Evolutionary conservation across 2,797 vertebrate genomes (phyloP), one percentile per base, ranked within the genome.

Genomic region (Melanotaenia maccullochi): DNA sequence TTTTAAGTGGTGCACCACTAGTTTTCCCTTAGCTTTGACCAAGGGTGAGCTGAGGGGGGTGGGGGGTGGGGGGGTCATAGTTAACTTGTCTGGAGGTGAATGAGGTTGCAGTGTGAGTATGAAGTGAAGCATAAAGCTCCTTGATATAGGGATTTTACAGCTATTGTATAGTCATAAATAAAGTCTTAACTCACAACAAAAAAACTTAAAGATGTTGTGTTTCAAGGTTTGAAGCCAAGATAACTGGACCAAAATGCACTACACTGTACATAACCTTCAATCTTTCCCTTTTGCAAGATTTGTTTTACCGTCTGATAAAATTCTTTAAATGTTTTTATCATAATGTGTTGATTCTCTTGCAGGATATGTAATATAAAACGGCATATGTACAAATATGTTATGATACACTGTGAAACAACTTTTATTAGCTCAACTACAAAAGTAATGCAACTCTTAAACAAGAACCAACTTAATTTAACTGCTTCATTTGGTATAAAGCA

Each of bases 61-160:
- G 73, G 11, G 24, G 76, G 78, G 75, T 16, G 47, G 18, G 51
- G 5, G 75, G 79, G 73, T 25, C 54, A 71, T 73, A 80, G 86
- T 89, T 87, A 87, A 88, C 90, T 89, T 86, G 87, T 90, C 84
- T 82, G 74, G 82, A 84, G 85, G 89, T 87, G 81, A 92, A 67
- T 49, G 67, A 78, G 90, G 89, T 90, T 88, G 88, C 44, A 18
- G 75, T 71, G 60, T 57, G 69, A 77, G 82, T 82, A 83, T 85
- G 82, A 88, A 87, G 82, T 78, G 77, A 89, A 82, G 84, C 61
- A 58, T 18, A 65, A 65, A 71, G 78, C 62, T 86, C 71, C 73
- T 71, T 75, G 75, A 84, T 66, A 68, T 63, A 56, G 63, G 71
- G 72, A 80, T 75, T 78, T 66, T 84, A 84, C n/a, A 72, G 79